A percentile compares a stretch with the other conserved stretches of the same genome.
Conservation (phyloP, 2,888 invertebrate species). For the Clistopyga incitator region DNA sequence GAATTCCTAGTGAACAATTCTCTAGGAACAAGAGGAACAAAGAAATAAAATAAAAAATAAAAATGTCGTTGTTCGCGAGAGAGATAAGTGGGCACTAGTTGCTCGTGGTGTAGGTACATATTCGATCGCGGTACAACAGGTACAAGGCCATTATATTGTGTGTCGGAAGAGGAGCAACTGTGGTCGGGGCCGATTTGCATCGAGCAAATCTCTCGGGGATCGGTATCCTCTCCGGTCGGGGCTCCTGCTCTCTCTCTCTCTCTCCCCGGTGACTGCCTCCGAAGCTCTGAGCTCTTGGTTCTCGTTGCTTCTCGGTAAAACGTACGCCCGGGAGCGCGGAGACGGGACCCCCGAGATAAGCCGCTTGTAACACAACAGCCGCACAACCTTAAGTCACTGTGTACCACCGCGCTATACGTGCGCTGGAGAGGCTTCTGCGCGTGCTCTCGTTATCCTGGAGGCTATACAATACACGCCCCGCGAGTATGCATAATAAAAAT, state of each 20-base stretch:
- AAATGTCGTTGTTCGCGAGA: slow-evolving; percentile 51
- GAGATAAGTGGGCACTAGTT: slow-evolving; percentile 60
- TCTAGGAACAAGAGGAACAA: neutral
- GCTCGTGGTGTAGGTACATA: slow-evolving; percentile 43
- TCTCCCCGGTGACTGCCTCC: slow-evolving; percentile 30
- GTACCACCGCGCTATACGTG: neutral
- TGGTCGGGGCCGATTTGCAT: slow-evolving; percentile 64
- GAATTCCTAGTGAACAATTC: slow-evolving; percentile 10
- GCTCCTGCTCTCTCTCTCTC: no score
- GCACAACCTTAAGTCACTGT: slow-evolving; percentile 41
- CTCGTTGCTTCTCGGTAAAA: slow-evolving; percentile 57
- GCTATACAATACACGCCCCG: slow-evolving; percentile 40
- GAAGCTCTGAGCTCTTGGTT: slow-evolving; percentile 22
- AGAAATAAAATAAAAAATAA: no score
- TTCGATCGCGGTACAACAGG: slow-evolving; percentile 49
- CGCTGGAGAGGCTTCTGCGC: slow-evolving; percentile 37
- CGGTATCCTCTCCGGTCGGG: slow-evolving; percentile 55
- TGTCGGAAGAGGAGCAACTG: slow-evolving; percentile 61
- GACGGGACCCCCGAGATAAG: slow-evolving; percentile 66
- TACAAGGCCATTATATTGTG: slow-evolving; percentile 66
- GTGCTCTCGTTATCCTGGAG: slow-evolving; percentile 65
- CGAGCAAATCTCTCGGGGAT: slow-evolving; percentile 69
- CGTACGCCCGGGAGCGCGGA: slow-evolving; percentile 46
- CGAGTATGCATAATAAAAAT: slow-evolving; percentile 63
- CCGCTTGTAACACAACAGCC: slow-evolving; percentile 52